A percentile compares a stretch with the other conserved stretches of the same genome.
Conservation (phyloP, 2,888 invertebrate species). For the Trichogramma evanescens region DNA sequence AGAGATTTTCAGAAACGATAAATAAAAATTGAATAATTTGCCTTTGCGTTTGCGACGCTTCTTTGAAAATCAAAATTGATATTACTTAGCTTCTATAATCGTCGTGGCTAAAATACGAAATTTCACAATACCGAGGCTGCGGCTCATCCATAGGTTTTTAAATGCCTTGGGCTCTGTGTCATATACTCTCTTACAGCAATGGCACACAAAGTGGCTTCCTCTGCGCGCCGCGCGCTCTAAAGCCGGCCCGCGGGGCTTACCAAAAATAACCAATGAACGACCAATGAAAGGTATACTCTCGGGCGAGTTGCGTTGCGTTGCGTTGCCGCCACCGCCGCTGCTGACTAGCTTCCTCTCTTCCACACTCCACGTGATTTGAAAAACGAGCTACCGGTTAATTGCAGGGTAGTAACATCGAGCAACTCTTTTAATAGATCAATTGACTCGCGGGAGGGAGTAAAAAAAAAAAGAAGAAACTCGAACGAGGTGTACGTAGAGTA, state of each 20-base stretch:
- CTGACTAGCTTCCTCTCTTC: constrained; percentile 23
- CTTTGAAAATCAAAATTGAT: too few relatives aligned
- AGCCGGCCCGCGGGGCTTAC: constrained; percentile 27
- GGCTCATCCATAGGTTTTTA: too few relatives aligned
- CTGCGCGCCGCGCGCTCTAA: constrained; percentile 29
- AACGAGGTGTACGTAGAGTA: too few relatives aligned
- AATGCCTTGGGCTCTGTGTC: too few relatives aligned
- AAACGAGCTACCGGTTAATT: constrained; percentile 47
- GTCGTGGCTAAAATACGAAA: too few relatives aligned
- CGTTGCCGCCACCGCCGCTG: constrained; percentile 28
- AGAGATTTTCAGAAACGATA: too few relatives aligned
- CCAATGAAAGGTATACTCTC: constrained; percentile 37
- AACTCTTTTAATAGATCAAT: too few relatives aligned
- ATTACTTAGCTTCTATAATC: too few relatives aligned
- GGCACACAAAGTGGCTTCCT: constrained; percentile 25
- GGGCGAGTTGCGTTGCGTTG: constrained; percentile 30
- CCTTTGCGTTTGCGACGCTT: neutral
- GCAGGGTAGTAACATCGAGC: constrained; percentile 33
- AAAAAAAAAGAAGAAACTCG: too few relatives aligned
- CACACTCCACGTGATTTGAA: constrained; percentile 29
- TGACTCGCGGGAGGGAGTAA: too few relatives aligned
- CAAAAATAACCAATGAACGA: constrained; percentile 46
- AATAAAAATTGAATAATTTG: too few relatives aligned
- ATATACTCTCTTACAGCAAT: neutral
- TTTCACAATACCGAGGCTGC: too few relatives aligned